These are phyloP conservation scores for Phthorimaea operculella DNA, from an alignment of 1,140 invertebrate species.

Conservation along the genomic window DNA sequence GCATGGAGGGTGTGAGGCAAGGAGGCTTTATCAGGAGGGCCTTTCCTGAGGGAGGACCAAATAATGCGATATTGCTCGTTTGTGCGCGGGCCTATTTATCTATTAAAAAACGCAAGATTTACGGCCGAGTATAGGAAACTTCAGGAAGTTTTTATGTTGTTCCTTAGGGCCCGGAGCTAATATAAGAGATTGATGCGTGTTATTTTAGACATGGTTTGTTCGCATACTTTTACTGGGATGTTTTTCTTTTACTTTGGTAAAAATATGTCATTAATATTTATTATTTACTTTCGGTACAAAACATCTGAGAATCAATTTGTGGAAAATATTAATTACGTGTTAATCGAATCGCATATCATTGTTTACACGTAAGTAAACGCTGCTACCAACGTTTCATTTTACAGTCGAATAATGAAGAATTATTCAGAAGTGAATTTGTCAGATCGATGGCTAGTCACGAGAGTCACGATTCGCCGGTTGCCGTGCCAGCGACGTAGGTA, in stretches of 20 bases:
- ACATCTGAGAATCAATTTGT: no score
- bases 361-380: no score
- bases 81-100: conserved; percentile 65
- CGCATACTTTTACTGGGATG: neutral
- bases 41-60: conserved; percentile 65
- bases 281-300: no score
- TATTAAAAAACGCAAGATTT: conserved; percentile 66
- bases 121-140: conserved; percentile 56
- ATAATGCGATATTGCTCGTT: conserved; percentile 68
- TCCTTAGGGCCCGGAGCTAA: conserved; percentile 40
- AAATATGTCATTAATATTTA: neutral
- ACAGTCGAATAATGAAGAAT: neutral
- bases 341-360: no score
- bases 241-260: neutral
- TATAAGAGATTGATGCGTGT: conserved; percentile 55
- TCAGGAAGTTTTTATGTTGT: conserved; percentile 62
- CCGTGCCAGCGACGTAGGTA: neutral
- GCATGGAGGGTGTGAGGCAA: conserved; percentile 63
- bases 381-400: conserved; percentile 1
- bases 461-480: neutral
- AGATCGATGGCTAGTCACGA: conserved; percentile 3
- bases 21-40: conserved; percentile 64
- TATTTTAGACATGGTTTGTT: conserved; percentile 22
- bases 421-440: conserved; percentile 4
- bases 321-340: no score